Percentiles rank a stretch among this genome's conserved stretches.
phyloP scores from a whole-genome alignment of 2,888 invertebrate species.

The Sphaerophoria rueppellii region DNA sequence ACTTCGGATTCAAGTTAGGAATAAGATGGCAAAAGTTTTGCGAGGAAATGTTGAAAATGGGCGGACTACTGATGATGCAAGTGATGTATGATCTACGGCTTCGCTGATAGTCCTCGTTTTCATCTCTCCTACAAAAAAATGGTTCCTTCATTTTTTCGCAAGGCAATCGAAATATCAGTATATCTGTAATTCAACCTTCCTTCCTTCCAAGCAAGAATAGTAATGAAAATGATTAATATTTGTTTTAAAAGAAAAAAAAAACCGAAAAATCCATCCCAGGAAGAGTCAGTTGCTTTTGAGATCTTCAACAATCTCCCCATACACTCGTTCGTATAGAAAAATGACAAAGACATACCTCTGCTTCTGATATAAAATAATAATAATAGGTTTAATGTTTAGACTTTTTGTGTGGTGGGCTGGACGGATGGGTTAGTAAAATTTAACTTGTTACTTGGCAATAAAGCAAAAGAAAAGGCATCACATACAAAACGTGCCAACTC shows the following conservation, averaged over 20 bases:
- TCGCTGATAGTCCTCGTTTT: conserved; percentile 38
- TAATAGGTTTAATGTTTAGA: conserved; percentile 28
- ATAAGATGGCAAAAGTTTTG: conserved; percentile 38
- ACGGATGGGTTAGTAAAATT: conserved; percentile 33
- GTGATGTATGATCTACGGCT: conserved; percentile 69
- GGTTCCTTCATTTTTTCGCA: not conserved
- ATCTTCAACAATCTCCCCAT: not conserved
- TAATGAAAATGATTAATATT: conserved; percentile 57
- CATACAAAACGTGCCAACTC: conserved; percentile 15
- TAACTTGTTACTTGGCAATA: conserved; percentile 8
- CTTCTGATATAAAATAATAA: conserved; percentile 37
- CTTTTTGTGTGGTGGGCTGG: not conserved
- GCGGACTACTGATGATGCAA: conserved; percentile 66
- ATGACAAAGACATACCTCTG: conserved; percentile 19
- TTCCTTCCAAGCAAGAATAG: conserved; percentile 14
- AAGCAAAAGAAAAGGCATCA: not conserved
- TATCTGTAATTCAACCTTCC: not conserved
- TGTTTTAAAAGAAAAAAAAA: conserved; percentile 25
- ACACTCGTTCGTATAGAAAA: no score
- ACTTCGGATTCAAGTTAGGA: not conserved
- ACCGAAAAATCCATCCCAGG: conserved; percentile 34
- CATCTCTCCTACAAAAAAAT: not conserved
- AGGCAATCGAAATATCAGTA: conserved; percentile 40
- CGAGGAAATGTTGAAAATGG: conserved; percentile 62
- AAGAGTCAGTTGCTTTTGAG: conserved; percentile 33